These are phyloP conservation scores for Hozukius guyotensis DNA, from an alignment of 2,797 vertebrate species.

Conservation along the genomic window DNA sequence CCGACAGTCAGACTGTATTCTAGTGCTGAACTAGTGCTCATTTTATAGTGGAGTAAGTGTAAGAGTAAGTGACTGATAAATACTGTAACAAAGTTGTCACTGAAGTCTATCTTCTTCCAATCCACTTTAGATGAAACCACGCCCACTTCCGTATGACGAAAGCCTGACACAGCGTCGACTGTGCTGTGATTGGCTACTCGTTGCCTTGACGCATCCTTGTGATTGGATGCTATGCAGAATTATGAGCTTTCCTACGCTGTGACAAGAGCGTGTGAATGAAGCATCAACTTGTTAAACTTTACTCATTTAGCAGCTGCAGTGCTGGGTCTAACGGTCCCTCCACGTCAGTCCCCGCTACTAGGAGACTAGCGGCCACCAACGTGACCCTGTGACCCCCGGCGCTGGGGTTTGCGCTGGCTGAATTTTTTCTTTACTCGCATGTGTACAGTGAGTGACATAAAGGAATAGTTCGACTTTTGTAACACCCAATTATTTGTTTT, in stretches of 20 bases:
- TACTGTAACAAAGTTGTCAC: background rate
- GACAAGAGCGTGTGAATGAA: background rate
- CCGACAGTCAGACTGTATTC: constrained; percentile 17
- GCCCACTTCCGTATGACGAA: background rate
- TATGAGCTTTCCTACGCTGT: background rate
- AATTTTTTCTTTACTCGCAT: too few relatives aligned
- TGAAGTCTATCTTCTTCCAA: background rate
- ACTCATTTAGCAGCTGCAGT: background rate
- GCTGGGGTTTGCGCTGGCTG: too few relatives aligned
- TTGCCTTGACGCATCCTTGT: background rate
- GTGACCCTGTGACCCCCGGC: too few relatives aligned
- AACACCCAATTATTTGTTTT: too few relatives aligned
- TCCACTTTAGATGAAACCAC: background rate
- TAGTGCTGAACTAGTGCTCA: constrained; percentile 7
- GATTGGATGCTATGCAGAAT: background rate
- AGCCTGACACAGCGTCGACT: background rate
- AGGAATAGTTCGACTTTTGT: too few relatives aligned
- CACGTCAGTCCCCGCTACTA: background rate
- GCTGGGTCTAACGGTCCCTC: too few relatives aligned
- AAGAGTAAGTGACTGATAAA: background rate
- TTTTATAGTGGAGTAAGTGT: background rate
- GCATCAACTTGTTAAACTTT: background rate
- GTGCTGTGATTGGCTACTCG: background rate
- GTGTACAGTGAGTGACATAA: too few relatives aligned
- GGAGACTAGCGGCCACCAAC: background rate